Evolutionary conservation across 2,113 vertebrate species (phyloP).

Genomic region (Prunella fulvescens): DNA sequence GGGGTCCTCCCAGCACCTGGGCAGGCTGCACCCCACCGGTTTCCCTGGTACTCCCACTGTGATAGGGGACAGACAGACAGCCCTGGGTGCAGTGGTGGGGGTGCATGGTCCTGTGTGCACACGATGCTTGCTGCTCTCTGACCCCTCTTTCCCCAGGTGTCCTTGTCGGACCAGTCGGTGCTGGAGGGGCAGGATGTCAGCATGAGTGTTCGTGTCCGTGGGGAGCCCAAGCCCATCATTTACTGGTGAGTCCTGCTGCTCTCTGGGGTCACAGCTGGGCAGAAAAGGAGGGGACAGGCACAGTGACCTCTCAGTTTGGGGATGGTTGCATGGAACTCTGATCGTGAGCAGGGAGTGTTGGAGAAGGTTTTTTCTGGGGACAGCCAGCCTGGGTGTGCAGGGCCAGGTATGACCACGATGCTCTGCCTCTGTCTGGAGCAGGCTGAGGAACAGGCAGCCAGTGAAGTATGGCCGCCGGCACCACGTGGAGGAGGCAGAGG

Average conservation of each 20-base stretch:
- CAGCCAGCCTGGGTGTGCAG: background rate
- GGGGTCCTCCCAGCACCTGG: background rate
- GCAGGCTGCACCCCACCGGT: background rate
- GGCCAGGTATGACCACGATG: background rate
- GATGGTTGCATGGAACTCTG: background rate
- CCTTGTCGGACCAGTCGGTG: constrained; percentile 85
- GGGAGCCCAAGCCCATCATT: constrained; percentile 94
- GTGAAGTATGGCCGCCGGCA: constrained; percentile 84
- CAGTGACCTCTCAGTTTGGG: background rate
- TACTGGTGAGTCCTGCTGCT: constrained; percentile 85
- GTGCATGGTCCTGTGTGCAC: background rate
- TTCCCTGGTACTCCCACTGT: background rate
- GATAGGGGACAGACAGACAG: background rate
- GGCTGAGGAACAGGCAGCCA: constrained; percentile 92
- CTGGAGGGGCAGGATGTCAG: constrained; percentile 91
- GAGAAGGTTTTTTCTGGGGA: background rate
- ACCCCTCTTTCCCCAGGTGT: constrained; percentile 69
- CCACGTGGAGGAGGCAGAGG: constrained; percentile 79
- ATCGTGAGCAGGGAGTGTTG: background rate
- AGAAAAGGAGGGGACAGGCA: background rate
- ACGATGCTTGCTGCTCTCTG: background rate
- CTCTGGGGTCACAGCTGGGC: background rate
- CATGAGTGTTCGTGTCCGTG: constrained; percentile 86
- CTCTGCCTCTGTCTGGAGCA: constrained; percentile 17
- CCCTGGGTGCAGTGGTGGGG: background rate